phyloP scores from a whole-genome alignment of 2,888 invertebrate species.

The Gasteruption jaculator region DNA sequence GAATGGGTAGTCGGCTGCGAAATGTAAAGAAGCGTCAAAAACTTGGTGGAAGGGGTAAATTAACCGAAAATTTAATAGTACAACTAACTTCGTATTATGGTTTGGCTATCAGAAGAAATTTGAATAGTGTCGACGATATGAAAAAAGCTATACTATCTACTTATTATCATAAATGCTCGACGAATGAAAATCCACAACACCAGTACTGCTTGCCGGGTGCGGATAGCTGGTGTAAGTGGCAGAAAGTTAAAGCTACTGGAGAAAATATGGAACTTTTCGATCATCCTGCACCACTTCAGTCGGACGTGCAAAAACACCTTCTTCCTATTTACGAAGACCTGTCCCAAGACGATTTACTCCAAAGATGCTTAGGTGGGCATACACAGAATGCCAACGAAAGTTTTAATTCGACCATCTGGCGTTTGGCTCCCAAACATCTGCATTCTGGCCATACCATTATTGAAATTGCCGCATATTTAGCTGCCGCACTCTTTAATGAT shows the following conservation, averaged over 20 bases:
- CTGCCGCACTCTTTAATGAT: slow-evolving; percentile 17
- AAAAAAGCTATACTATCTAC: slow-evolving; percentile 25
- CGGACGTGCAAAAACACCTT: slow-evolving; percentile 13
- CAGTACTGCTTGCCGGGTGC: slow-evolving; percentile 13
- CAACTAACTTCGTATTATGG: slow-evolving; percentile 23
- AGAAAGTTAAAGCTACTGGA: slow-evolving; percentile 14
- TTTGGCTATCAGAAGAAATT: slow-evolving; percentile 24
- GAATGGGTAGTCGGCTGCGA: slow-evolving; percentile 16
- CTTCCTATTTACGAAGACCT: slow-evolving; percentile 15
- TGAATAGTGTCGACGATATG: slow-evolving; percentile 22
- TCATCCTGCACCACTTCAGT: slow-evolving; percentile 10
- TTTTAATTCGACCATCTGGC: slow-evolving; percentile 23
- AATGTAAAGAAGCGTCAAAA: slow-evolving; percentile 11
- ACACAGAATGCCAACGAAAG: slow-evolving; percentile 22
- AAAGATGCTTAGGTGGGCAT: slow-evolving; percentile 19
- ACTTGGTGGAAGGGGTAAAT: slow-evolving; percentile 20
- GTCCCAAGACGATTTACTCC: slow-evolving; percentile 15
- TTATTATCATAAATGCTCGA: slow-evolving; percentile 23
- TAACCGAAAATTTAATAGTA: slow-evolving; percentile 21
- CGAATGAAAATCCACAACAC: slow-evolving; percentile 20
- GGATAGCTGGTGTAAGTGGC: slow-evolving; percentile 21
- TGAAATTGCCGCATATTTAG: slow-evolving; percentile 20
- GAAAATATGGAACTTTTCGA: slow-evolving; percentile 9
- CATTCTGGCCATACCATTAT: slow-evolving; percentile 19
- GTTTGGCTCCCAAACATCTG: slow-evolving; percentile 19